Base-by-base conservation (phyloP, 1,140 invertebrate species). In the Ladona fulva region DNA sequence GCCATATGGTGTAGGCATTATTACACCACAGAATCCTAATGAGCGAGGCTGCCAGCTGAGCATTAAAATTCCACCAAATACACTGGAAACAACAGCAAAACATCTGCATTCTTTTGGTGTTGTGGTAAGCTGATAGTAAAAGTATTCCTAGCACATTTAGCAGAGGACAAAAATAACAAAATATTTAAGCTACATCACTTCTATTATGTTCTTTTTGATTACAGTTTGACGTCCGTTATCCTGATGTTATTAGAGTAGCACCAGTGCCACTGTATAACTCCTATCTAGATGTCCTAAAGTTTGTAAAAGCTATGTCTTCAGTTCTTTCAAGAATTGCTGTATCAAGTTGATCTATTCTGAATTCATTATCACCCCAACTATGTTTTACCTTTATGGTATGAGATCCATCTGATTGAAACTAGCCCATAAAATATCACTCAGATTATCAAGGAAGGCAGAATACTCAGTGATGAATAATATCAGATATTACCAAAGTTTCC, bases 41-140 rank as follows among this genome's bases (percentile, higher is more conserved):
- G 82, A 88, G 80, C 80, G 89, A 77, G 89, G 89, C 0, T 86
- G 85, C 76, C 88, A 89, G 81, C 84, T 90, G 14, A 90, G 52
- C n/a, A 6, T 12, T 6, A 66, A 66, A 66, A 19, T 66, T 22
- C 52, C 52, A 6, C 52, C 52, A 19, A 12, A 12, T 5, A 66
- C 5, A 6, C 12, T 66, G 14, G 52, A 66, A 19, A 16, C 52
- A 22, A 12, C n/a, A 5, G 52, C 52, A 16, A 16, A 22, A 19
- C 16, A 66, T 19, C 52, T 12, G 14, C 16, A 66, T 66, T 66
- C 52, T 66, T 22, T 19, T 19, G 52, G 52, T 66, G 52, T 66
- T 66, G 12, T 66, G 52, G 52, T 66, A 22, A 22, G 12, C 8
- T 37, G 1, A 37, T n/a, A n/a, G n/a, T n/a, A n/a, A n/a, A 52